Evolutionary conservation across 2,888 invertebrate genomes (phyloP).

Genomic region (Chydorus sphaericus): DNA sequence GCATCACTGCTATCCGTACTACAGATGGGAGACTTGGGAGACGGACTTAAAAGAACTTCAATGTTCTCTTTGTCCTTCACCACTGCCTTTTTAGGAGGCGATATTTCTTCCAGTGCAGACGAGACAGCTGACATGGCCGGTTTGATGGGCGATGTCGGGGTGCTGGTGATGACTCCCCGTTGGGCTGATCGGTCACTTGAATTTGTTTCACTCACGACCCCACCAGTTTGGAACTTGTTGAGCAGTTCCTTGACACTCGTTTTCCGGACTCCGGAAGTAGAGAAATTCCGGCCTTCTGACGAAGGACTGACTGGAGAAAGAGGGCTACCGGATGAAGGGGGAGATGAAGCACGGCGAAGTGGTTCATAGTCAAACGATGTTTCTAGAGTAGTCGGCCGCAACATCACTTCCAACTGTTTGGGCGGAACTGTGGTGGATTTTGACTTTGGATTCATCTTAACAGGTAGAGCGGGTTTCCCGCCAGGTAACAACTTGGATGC

Average conservation of each 20-base stretch:
- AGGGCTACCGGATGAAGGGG: background rate
- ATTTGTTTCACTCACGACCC: conserved; percentile 7
- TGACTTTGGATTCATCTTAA: background rate
- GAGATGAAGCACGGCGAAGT: background rate
- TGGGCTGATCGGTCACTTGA: background rate
- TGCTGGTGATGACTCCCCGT: background rate
- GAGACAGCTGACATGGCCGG: background rate
- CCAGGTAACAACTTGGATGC: background rate
- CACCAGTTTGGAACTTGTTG: conserved; percentile 21
- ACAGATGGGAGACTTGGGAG: background rate
- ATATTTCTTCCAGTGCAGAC: background rate
- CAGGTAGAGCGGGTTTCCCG: background rate
- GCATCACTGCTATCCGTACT: background rate
- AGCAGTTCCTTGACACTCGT: conserved; percentile 22
- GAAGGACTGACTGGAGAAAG: background rate
- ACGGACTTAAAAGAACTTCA: background rate
- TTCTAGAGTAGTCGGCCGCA: background rate
- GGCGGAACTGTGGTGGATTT: background rate
- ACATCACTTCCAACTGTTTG: background rate
- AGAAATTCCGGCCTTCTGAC: background rate
- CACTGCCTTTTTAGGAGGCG: background rate
- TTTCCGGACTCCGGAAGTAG: conserved; percentile 14
- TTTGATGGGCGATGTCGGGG: conserved; percentile 5
- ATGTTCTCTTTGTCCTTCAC: conserved; percentile 8
- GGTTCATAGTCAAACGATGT: conserved; percentile 6